Conservation (phyloP, 1,140 invertebrate species). For the Ceratina japonica region DNA sequence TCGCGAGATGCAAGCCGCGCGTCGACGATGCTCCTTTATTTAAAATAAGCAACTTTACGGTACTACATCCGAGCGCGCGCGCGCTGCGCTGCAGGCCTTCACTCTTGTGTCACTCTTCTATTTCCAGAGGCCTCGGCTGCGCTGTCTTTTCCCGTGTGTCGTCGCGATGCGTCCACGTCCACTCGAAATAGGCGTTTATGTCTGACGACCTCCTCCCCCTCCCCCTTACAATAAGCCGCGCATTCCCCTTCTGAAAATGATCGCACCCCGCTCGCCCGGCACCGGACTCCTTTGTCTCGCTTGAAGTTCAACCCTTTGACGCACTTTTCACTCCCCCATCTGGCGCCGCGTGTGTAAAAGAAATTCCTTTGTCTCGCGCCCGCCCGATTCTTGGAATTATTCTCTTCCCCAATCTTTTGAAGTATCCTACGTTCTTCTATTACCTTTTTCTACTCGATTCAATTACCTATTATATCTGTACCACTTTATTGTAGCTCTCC, state of each 20-base stretch:
- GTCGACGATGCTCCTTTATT: slow-evolving; percentile 39
- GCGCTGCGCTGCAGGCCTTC: slow-evolving; percentile 26
- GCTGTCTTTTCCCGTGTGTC: slow-evolving; percentile 2
- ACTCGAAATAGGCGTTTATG: slow-evolving; percentile 16
- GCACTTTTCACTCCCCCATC: not conserved
- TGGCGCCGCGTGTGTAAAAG: not conserved
- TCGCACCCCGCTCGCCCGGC: not conserved
- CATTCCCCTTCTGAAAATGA: not conserved
- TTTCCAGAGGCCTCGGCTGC: slow-evolving; percentile 32
- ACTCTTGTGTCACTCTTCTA: slow-evolving; percentile 50
- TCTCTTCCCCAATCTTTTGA: too few species aligned
- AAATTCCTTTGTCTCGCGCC: not conserved
- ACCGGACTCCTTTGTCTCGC: not conserved
- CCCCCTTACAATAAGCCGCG: not conserved
- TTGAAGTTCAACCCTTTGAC: not conserved
- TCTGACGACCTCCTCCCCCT: not conserved
- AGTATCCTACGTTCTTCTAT: too few species aligned
- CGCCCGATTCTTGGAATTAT: too few species aligned
- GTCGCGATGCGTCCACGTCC: slow-evolving; percentile 1
- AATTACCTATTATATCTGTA: too few species aligned
- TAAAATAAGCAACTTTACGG: slow-evolving; percentile 45
- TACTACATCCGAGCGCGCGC: slow-evolving; percentile 25
- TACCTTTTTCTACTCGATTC: too few species aligned
- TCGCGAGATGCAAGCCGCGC: slow-evolving; percentile 10
- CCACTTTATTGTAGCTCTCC: too few species aligned